Conservation (phyloP, 2,888 invertebrate genomes). For the Acleris sparsana region DNA sequence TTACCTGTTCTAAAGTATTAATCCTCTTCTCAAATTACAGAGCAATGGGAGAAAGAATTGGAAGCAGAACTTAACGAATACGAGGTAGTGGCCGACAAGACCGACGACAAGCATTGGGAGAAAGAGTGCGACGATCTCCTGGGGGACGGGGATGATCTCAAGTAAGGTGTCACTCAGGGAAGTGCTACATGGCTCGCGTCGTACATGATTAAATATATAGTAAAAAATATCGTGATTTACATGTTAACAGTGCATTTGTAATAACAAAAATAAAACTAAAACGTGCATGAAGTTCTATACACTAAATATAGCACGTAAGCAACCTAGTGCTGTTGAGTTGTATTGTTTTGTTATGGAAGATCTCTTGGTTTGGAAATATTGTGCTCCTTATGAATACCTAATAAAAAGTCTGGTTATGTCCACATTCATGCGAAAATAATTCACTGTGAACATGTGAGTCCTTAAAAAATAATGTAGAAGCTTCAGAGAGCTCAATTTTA, state of each 20-base stretch:
- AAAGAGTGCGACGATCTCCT: conserved; percentile 88
- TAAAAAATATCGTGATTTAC: conserved; percentile 18
- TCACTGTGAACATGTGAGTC: conserved; percentile 15
- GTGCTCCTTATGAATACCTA: not conserved
- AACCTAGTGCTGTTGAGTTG: not conserved
- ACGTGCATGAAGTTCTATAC: not conserved
- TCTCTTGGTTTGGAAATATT: too few relatives aligned
- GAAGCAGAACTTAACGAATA: conserved; percentile 97
- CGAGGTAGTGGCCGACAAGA: conserved; percentile 89
- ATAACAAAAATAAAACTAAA: not conserved
- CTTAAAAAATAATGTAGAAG: conserved; percentile 6
- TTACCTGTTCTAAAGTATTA: not conserved
- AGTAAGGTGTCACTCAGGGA: conserved; percentile 57
- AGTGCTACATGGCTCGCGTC: not conserved
- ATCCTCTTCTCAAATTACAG: conserved; percentile 74
- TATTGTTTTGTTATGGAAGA: too few relatives aligned
- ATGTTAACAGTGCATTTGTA: conserved; percentile 2
- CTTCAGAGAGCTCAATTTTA: conserved; percentile 46
- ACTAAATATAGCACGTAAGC: not conserved
- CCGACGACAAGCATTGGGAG: conserved; percentile 85
- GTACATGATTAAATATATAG: not conserved
- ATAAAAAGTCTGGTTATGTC: not conserved
- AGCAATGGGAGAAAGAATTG: conserved; percentile 98
- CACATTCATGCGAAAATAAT: not conserved
- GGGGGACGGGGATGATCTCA: conserved; percentile 84